A percentile compares a stretch with the other conserved stretches of the same genome.
These are phyloP conservation scores for Parauchenoglanis punctatus DNA, from an alignment of 2,797 vertebrate genomes.

Conservation along the genomic window DNA sequence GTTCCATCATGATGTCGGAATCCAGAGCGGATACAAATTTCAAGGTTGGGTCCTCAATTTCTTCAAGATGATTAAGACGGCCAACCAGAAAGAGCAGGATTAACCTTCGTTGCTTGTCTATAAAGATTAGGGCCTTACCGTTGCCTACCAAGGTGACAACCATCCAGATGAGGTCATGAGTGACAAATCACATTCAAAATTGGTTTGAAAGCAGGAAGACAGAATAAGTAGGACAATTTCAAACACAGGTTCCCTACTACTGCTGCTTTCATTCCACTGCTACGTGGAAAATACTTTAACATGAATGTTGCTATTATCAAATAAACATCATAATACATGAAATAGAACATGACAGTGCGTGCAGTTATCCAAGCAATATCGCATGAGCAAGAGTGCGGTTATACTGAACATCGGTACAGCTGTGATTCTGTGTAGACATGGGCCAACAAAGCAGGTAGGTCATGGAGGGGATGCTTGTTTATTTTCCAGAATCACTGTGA, in stretches of 20 bases:
- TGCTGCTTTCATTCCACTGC: neutral
- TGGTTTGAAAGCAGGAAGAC: conserved; percentile 28
- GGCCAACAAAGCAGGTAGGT: too few species aligned
- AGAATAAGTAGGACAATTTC: neutral
- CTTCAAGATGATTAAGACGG: conserved; percentile 18
- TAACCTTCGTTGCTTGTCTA: conserved; percentile 46
- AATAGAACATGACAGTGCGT: neutral
- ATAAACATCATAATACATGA: neutral
- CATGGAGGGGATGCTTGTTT: neutral
- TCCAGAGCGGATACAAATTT: conserved; percentile 33
- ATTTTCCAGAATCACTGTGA: too few species aligned
- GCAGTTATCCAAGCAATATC: neutral
- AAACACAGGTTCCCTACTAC: neutral
- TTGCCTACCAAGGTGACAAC: conserved; percentile 35
- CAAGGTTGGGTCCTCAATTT: conserved; percentile 37
- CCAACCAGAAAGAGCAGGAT: conserved; percentile 26
- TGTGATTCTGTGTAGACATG: neutral
- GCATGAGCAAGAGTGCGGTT: neutral
- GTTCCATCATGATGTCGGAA: conserved; percentile 8
- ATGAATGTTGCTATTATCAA: neutral
- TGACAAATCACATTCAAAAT: conserved; percentile 40
- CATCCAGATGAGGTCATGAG: conserved; percentile 35
- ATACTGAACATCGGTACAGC: too few species aligned
- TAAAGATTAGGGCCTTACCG: conserved; percentile 36
- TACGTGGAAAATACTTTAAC: neutral